These are phyloP conservation scores for Glareola pratincola DNA, from an alignment of 2,113 vertebrate species.

Conservation along the genomic window DNA sequence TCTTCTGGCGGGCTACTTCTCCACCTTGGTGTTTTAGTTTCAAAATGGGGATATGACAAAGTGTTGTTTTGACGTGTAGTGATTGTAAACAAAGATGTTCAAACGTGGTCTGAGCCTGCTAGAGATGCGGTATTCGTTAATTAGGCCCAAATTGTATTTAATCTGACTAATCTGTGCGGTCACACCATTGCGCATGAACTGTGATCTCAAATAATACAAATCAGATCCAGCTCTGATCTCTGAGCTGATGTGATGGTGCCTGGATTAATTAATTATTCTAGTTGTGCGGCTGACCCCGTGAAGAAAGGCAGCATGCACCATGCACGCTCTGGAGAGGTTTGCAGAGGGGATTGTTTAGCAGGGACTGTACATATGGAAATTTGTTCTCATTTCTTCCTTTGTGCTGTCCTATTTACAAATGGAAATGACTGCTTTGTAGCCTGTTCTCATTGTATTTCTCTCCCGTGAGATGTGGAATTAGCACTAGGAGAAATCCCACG, in stretches of 20 bases:
- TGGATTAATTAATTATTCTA: not conserved
- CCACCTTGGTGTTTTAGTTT: not conserved
- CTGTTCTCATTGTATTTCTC: constrained; percentile 17
- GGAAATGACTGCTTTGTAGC: constrained; percentile 37
- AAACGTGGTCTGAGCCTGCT: fast-evolving
- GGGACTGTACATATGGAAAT: constrained; percentile 58
- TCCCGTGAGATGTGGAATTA: not conserved
- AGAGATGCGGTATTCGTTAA: not conserved
- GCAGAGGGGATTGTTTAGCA: constrained; percentile 30
- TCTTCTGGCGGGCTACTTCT: not conserved
- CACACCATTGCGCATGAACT: not conserved
- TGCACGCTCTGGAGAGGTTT: not conserved
- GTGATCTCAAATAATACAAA: not conserved
- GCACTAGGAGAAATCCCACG: not conserved
- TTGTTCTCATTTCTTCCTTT: constrained; percentile 51
- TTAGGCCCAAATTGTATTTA: not conserved
- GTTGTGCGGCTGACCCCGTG: not conserved
- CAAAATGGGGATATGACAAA: not conserved
- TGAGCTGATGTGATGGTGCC: not conserved
- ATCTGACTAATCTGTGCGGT: not conserved
- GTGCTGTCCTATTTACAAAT: constrained; percentile 27
- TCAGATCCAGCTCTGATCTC: not conserved
- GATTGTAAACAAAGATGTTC: not conserved
- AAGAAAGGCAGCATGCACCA: not conserved
- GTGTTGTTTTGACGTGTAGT: not conserved